phyloP scores from a whole-genome alignment of 2,113 vertebrate species.

The Xenotilapia leptura region DNA sequence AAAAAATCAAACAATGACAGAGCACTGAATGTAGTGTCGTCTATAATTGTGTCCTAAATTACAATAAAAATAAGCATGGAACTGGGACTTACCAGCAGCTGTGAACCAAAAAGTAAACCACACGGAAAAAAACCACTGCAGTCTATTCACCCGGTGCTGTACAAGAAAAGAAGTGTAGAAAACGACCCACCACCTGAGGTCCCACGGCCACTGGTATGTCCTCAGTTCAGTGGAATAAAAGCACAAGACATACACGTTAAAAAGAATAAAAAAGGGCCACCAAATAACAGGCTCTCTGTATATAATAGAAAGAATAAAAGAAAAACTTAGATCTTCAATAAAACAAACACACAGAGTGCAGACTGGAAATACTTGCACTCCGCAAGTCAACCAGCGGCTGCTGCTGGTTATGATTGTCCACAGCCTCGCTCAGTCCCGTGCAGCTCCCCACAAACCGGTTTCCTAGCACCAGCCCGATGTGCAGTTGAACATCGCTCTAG shows the following conservation, averaged over 20 bases:
- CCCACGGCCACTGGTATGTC: not conserved
- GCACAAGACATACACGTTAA: no score
- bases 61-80: not conserved
- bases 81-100: not conserved
- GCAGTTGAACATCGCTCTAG: not conserved
- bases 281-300: not conserved
- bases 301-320: not conserved
- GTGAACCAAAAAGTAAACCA: not conserved
- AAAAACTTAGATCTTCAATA: not conserved
- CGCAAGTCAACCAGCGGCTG: not conserved
- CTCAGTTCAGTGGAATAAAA: no score
- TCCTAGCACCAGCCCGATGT: not conserved
- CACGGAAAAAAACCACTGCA: accelerated
- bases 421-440: not conserved
- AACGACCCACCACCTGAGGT: not conserved
- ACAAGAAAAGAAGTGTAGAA: not conserved
- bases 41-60: not conserved
- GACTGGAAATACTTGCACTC: not conserved
- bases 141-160: not conserved
- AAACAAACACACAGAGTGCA: not conserved
- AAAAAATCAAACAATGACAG: not conserved
- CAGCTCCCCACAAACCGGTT: not conserved
- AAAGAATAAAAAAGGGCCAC: not conserved
- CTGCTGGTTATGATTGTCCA: not conserved
- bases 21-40: not conserved